Evolutionary conservation across 2,113 vertebrate species (phyloP), one percentile per base, ranked within the genome.

Genomic region (Lepus europaeus): DNA sequence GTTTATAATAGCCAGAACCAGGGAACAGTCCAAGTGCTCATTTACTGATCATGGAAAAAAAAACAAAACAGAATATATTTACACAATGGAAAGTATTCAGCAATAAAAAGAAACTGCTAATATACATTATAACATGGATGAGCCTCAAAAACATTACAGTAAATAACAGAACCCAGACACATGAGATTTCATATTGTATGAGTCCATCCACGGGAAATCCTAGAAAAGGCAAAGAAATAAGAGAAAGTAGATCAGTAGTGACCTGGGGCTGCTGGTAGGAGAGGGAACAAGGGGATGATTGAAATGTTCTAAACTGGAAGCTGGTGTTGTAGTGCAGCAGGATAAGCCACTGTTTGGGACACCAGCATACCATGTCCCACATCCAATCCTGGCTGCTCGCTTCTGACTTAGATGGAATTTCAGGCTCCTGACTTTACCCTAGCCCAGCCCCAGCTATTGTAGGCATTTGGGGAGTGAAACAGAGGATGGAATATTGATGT

Each of bases 151-250:
- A 70, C 68, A 64, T 70, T 22, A 22, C 53, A 66, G 25, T 79
- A 79, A 74, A 23, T 79, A n/a, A 91, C 79, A 87, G 66, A 83
- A 93, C 68, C 9, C 45, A 86, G 49, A 49, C 17, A 91, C 56
- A 93, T 87, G 87, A 84, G 63, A 72, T 49, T 95, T 91, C n/a
- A 72, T 77, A 72, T 53, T 72, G 2, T 85, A 83, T 79, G 61
- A 73, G 49, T 93, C 31, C 36, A 53, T 77, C 33, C 82, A 68
- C 45, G 59, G 68, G 36, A 92, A 95, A 78, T 82, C 33, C 76
- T 90, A 76, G 86, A 89, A 89, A 90, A 83, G 70, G 49, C 22
- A 92, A 87, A 39, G 90, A 33, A 14, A 25, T 61, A 79, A 66
- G 56, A 79, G 61, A 89, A 92, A 86, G 53, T 69, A 82, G 68